Conservation (phyloP, 2,113 vertebrate species). For the Morone saxatilis region DNA sequence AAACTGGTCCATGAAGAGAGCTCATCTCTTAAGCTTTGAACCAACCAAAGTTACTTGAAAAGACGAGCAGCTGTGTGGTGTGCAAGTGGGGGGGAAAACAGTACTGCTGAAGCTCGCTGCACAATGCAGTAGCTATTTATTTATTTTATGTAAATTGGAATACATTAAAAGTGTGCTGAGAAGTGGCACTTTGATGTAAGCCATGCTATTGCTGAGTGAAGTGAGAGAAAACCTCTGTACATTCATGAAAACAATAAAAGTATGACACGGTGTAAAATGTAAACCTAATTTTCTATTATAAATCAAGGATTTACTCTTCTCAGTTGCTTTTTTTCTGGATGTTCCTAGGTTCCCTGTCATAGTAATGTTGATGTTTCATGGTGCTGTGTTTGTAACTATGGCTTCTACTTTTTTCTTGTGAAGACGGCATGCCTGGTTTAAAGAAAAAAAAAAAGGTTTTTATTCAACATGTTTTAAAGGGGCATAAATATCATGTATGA, state of each 20-base stretch:
- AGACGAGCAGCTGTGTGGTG: slow-evolving; percentile 45
- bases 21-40: slow-evolving; percentile 28
- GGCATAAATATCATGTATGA: slow-evolving; percentile 23
- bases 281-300: slow-evolving; percentile 31
- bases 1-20: slow-evolving; percentile 37
- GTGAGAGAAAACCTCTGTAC: background rate
- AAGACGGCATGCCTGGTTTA: slow-evolving; percentile 66
- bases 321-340: slow-evolving; percentile 34
- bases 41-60: slow-evolving; percentile 70
- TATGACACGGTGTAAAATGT: slow-evolving; percentile 10
- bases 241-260: slow-evolving; percentile 24
- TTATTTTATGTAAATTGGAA: slow-evolving; percentile 71
- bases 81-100: background rate
- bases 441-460: slow-evolving; percentile 26
- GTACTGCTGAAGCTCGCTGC: slow-evolving; percentile 40
- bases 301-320: slow-evolving; percentile 6
- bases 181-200: slow-evolving; percentile 25
- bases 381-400: slow-evolving; percentile 68
- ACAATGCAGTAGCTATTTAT: slow-evolving; percentile 59
- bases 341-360: slow-evolving; percentile 29
- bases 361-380: slow-evolving; percentile 50
- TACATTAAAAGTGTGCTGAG: slow-evolving; percentile 29
- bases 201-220: slow-evolving; percentile 33
- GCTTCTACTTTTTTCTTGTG: slow-evolving; percentile 42
- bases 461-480: slow-evolving; percentile 40